Base-by-base conservation (phyloP, 2,797 vertebrate species). In the Heliangelus exortis region DNA sequence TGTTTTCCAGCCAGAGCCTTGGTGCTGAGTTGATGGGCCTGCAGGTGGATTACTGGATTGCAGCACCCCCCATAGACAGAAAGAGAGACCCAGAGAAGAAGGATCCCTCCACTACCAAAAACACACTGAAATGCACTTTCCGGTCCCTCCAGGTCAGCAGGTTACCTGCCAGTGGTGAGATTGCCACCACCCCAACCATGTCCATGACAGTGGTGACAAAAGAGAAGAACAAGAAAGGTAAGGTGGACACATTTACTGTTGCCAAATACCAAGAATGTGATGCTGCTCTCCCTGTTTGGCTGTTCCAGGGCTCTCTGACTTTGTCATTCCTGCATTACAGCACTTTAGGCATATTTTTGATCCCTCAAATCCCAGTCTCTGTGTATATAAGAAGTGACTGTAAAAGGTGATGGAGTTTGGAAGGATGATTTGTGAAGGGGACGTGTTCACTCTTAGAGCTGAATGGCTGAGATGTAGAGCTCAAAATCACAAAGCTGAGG, bases 141-240 rank as follows among this genome's bases (percentile, higher is more conserved):
- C 99, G 99, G 98, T 99, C 99, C 96, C 99, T 99, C 96, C 99
- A 99, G 98, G 99, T 99, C 98, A 99, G 99, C 98, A 98, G 99
- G 98, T 97, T 99, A 93, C 99, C 99, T 87, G 97, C 97, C 58
- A 98, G 98, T 10, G 97, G 98, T 3, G 99, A 99, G 96, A 97
- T 96, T 8, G 92, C 97, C 47, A 92, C 98, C 92, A 98, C 98
- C 82, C 98, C 99, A 67, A 98, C 98, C 28, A 99, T 99, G 99
- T 99, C 98, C 90, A 99, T 99, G 99, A 99, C 98, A 0, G 99
- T 99, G 6, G 99, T 99, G 95, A 99, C 98, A 87, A 99, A 99
- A 98, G 99, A 99, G 97, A 99, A 99, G 97, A 99, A 99, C 95
- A 99, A 99, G 94, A 99, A 99, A 96, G 99, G 99, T 99, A 68